phyloP scores from a whole-genome alignment of 2,113 vertebrate species.

The Progne subis region DNA sequence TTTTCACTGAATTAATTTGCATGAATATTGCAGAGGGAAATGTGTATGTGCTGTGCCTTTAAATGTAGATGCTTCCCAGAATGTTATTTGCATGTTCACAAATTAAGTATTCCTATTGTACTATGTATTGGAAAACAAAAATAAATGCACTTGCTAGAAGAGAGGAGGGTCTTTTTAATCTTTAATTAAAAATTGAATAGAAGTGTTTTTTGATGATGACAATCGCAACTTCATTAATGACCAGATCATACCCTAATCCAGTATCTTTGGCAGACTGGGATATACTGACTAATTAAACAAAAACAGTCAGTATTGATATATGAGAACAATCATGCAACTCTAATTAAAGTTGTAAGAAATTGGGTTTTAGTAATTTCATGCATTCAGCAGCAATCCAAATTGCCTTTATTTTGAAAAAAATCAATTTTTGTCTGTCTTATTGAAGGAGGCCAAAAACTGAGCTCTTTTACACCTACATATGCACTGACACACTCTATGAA shows the following conservation, averaged over 20 bases:
- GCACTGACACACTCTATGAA: neutral
- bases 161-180: neutral
- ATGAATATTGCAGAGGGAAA: slow-evolving; percentile 42
- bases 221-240: slow-evolving; percentile 11
- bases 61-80: slow-evolving; percentile 19
- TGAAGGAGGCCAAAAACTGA: neutral
- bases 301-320: neutral
- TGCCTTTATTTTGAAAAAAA: slow-evolving; percentile 16
- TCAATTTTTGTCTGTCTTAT: neutral
- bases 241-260: slow-evolving; percentile 24
- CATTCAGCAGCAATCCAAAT: neutral
- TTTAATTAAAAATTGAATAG: slow-evolving; percentile 42
- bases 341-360: slow-evolving; percentile 47
- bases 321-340: neutral
- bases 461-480: neutral
- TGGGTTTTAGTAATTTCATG: neutral
- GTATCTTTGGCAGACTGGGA: neutral
- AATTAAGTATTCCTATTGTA: slow-evolving; percentile 18
- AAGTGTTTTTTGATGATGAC: slow-evolving; percentile 19
- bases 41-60: slow-evolving; percentile 38
- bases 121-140: slow-evolving; percentile 8
- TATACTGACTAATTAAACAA: slow-evolving; percentile 59
- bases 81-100: slow-evolving; percentile 27
- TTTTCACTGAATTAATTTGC: slow-evolving; percentile 57
- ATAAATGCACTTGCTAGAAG: neutral